Evolutionary conservation across 1,140 invertebrate species (phyloP), one percentile per base, ranked within the genome.

Genomic region (Heliothis subflexa): DNA sequence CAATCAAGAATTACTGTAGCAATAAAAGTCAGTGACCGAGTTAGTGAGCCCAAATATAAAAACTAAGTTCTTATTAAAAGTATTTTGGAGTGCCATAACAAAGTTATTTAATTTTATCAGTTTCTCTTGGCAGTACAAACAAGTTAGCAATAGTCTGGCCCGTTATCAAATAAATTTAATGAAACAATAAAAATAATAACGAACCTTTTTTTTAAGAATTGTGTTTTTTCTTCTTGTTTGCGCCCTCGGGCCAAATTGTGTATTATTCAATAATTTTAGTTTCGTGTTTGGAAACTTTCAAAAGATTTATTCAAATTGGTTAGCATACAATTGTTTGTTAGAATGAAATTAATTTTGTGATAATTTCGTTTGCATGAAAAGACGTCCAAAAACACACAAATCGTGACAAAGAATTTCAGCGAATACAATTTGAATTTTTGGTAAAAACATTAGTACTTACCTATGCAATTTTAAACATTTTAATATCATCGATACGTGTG

Each of bases 81-180:
- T 72, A 55, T 72, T 57, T 52, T 14, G 21, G 49, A 28, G 66
- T 21, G 11, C 49, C 50, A 49, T 54, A 50, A 55, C 49, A 54
- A 66, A 77, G 62, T 77, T 77, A 45, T 77, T 77, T 77, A 66
- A 66, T 77, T 77, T 76, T 21, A 33, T 40, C 25, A 55, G n/a
- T 55, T 55, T n/a, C 62, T 47, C 18, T 21, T 66, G 40, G 21
- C 16, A 40, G 21, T 57, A 72, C 70, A 72, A 55, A 72, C 16
- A 55, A 72, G 70, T 18, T 40, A 28, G 12, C 52, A 11, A 54
- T 18, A 28, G 49, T 54, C 49, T 72, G 14, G 52, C 3, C n/a
- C 25, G 52, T 72, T 72, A 72, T 57, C 40, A 62, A 78, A 78
- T 57, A 78, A 78, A 78, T 62, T 52, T 71, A 78, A 78, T 72